Evolutionary conservation across 2,113 vertebrate genomes (phyloP).

Genomic region (Nerophis ophidion): DNA sequence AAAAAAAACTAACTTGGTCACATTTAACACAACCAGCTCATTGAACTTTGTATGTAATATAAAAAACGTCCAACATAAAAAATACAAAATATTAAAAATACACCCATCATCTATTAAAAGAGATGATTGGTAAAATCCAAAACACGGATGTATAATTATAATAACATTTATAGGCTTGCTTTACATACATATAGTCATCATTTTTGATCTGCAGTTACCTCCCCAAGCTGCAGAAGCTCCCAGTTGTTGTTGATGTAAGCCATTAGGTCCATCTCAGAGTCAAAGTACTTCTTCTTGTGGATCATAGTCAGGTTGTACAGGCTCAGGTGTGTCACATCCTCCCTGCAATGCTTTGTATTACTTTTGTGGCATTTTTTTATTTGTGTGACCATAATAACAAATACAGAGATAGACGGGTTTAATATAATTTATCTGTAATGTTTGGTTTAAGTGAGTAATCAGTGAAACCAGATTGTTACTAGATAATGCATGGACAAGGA

Average conservation of each 20-base stretch:
- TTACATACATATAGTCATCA: too few species aligned
- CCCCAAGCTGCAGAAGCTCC: conserved; percentile 90
- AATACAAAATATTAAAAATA: too few species aligned
- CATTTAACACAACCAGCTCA: too few species aligned
- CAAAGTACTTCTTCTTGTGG: conserved; percentile 99
- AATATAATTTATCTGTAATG: neutral
- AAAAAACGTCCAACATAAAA: too few species aligned
- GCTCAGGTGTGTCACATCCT: conserved; percentile 94
- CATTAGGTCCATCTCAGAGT: conserved; percentile 95
- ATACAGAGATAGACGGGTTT: neutral
- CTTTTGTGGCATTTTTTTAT: neutral
- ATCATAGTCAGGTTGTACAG: conserved; percentile 98
- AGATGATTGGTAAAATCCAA: too few species aligned
- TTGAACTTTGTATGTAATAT: too few species aligned
- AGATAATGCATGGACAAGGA: neutral
- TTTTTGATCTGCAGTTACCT: conserved; percentile 66
- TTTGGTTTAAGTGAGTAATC: neutral
- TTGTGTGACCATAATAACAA: neutral
- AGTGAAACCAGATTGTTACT: neutral
- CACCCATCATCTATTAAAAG: too few species aligned
- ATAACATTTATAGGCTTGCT: too few species aligned
- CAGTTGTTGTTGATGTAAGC: conserved; percentile 95
- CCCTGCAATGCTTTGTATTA: conserved; percentile 69
- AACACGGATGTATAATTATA: too few species aligned
- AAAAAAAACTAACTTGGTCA: too few species aligned